Evolutionary conservation across 2,113 vertebrate species (phyloP).

Genomic region (Anoplopoma fimbria): DNA sequence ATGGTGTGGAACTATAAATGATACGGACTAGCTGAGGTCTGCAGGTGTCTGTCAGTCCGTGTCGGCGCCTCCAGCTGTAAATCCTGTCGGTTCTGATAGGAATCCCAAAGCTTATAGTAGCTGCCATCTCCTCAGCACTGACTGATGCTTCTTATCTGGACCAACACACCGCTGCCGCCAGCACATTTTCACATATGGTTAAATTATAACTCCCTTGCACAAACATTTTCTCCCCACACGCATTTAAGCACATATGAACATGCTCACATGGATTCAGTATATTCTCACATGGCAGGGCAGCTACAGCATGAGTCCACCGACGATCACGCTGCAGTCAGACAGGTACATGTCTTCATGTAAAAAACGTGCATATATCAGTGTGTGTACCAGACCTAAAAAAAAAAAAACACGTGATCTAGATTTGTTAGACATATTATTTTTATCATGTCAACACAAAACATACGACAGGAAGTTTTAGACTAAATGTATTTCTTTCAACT

Average conservation of each 20-base stretch:
- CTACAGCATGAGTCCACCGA: constrained; percentile 10
- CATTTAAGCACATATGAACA: constrained; percentile 28
- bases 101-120: constrained; percentile 79
- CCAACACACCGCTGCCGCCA: constrained; percentile 78
- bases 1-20: constrained; percentile 22
- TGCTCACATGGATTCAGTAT: background rate
- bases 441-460: background rate
- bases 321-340: background rate
- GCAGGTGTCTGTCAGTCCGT: constrained; percentile 72
- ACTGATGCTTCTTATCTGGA: constrained; percentile 81
- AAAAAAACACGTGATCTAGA: background rate
- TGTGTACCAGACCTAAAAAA: background rate
- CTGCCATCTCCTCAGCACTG: constrained; percentile 75
- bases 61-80: constrained; percentile 74
- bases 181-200: constrained; percentile 71
- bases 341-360: background rate
- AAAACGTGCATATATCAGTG: background rate
- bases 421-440: background rate
- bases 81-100: constrained; percentile 77
- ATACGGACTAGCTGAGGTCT: constrained; percentile 65
- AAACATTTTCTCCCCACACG: constrained; percentile 48
- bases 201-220: constrained; percentile 63
- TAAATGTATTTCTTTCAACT: background rate
- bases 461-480: too few relatives aligned
- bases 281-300: background rate